These are phyloP conservation scores for Pseudochromis fuscus DNA, from an alignment of 2,797 vertebrate species.

Conservation along the genomic window DNA sequence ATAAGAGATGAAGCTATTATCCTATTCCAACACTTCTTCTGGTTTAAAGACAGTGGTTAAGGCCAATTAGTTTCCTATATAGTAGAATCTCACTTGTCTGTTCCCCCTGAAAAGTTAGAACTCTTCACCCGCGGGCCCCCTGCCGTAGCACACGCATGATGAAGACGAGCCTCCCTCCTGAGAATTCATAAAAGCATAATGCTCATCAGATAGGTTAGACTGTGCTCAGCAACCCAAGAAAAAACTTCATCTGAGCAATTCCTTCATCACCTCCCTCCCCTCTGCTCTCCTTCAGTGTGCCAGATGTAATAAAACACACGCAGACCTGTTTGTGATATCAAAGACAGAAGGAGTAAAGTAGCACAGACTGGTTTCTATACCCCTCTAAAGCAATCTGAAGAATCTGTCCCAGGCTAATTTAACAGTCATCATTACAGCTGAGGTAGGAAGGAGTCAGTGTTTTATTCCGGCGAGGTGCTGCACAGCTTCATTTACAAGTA, in stretches of 20 bases:
- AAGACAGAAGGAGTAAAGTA: slow-evolving; percentile 66
- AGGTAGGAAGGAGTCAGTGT: slow-evolving; percentile 40
- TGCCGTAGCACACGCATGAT: slow-evolving; percentile 53
- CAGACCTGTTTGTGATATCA: slow-evolving; percentile 72
- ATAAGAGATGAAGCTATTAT: slow-evolving; percentile 23
- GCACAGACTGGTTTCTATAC: slow-evolving; percentile 72
- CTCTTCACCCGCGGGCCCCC: slow-evolving; percentile 1
- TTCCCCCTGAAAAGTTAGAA: slow-evolving; percentile 27
- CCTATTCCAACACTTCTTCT: slow-evolving; percentile 16
- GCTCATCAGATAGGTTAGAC: slow-evolving; percentile 69
- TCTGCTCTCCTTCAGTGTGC: slow-evolving; percentile 40
- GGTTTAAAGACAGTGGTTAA: slow-evolving; percentile 22
- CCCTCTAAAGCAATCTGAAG: slow-evolving; percentile 58
- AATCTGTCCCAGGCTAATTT: slow-evolving; percentile 52
- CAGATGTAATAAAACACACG: slow-evolving; percentile 70
- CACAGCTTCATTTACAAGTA: slow-evolving; percentile 43
- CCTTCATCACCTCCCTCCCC: slow-evolving; percentile 21
- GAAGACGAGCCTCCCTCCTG: slow-evolving; percentile 45
- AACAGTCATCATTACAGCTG: slow-evolving; percentile 50
- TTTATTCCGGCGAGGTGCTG: slow-evolving; percentile 30
- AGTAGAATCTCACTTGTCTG: slow-evolving; percentile 18
- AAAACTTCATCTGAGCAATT: slow-evolving; percentile 50
- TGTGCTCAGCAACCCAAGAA: slow-evolving; percentile 58
- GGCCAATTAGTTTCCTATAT: slow-evolving; percentile 21
- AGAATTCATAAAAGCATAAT: slow-evolving; percentile 60